Percentiles rank a stretch among this genome's conserved stretches.
These are phyloP conservation scores for Hirudo medicinalis DNA, from an alignment of 1,140 invertebrate species.

Conservation along the genomic window DNA sequence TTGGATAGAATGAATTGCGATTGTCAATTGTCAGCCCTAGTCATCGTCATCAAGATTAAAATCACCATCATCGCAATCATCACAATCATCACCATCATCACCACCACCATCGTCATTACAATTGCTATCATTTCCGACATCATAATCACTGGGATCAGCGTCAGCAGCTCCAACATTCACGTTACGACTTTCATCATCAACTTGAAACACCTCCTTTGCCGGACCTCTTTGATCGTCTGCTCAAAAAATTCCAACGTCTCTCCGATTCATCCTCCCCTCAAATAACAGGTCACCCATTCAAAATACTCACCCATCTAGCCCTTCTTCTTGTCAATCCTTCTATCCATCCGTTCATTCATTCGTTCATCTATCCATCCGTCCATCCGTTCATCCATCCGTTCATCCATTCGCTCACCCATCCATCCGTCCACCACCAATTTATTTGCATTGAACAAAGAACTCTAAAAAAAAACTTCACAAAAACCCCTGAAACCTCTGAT, in stretches of 20 bases:
- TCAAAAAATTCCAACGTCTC: background rate
- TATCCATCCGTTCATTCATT: background rate
- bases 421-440: too few species aligned
- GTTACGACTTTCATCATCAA: slow-evolving; percentile 1
- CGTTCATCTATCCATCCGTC: background rate
- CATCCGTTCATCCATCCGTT: too few species aligned
- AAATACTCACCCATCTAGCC: background rate
- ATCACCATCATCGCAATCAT: slow-evolving; percentile 2
- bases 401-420: too few species aligned
- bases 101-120: background rate
- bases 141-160: background rate
- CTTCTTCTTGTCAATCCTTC: background rate
- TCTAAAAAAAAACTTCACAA: too few species aligned
- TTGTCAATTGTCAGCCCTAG: too few species aligned
- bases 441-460: too few species aligned
- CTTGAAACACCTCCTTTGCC: background rate
- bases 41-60: slow-evolving; percentile 7
- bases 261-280: background rate
- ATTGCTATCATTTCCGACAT: background rate
- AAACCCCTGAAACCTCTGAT: too few species aligned
- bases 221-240: background rate
- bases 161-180: background rate
- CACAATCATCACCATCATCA: background rate
- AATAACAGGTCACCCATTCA: background rate
- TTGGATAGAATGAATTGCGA: too few species aligned